Base-by-base conservation (phyloP, 2,113 vertebrate species). In the Eurystomus gularis region DNA sequence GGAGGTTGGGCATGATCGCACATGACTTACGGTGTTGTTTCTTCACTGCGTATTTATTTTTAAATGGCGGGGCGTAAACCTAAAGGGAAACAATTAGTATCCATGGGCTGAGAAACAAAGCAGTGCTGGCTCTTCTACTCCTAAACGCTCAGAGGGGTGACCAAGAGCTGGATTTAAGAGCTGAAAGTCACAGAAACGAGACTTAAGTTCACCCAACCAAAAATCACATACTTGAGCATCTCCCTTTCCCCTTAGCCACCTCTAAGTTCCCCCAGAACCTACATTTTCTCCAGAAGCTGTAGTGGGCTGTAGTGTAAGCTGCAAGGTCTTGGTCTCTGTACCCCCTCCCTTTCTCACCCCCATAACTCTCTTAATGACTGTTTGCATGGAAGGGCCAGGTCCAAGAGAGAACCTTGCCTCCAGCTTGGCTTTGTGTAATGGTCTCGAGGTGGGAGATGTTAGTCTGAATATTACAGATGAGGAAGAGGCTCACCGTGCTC, bases 21-120 rank as follows among this genome's bases (percentile, higher is more conserved):
- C 72, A 71, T 80, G 94, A 97, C 69, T 93, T 95, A 48, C 13
- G 70, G 73, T 61, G 81, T 93, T 92, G 82, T 95, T 95, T 96
- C 81, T 88, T 94, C 76, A 52, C 86, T 88, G 80, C 21, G 8
- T 55, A 14, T 70, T 33, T n/a, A 28, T 82, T n/a, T 90, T 70
- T 84, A 49, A 88, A 81, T 60, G 60, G 60, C 33, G 33, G 31
- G 28, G 65, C 71, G 57, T 71, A 96, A 93, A 81, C 78, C 82
- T 79, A 88, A 90, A 86, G 88, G 85, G 82, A 95, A 96, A 92
- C 76, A 92, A 90, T 93, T 90, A 92, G 64, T 28, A 57, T 60
- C 90, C 60, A 13, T 52, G 42, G 31, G n/a, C 42, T 86, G 55
- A 81, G 70, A 95, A 91, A 92, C 51, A 82, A 94, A 86, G 39